Evolutionary conservation across 2,797 vertebrate species (phyloP), one percentile per base, ranked within the genome.

Genomic region (Periophthalmus magnuspinnatus): DNA sequence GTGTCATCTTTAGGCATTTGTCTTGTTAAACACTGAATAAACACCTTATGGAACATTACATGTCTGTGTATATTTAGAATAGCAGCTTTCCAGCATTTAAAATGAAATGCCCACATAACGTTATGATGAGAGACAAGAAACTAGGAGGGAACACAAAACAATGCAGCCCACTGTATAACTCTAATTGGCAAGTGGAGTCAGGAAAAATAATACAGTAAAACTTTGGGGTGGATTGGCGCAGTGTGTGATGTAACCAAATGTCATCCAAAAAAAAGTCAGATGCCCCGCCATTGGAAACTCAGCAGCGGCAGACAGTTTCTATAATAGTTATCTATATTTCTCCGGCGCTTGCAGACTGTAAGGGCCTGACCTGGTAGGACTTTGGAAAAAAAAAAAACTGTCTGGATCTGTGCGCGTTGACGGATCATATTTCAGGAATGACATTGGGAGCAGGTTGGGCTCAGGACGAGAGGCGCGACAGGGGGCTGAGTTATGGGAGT

Each of bases 301-400:
- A 70, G 71, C 83, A 71, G 71, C 83, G 70, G 69, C 82, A 72
- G 45, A 74, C 74, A 69, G 70, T 54, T 54, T 36, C 70, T 61
- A 84, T 87, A 86, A 85, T 87, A 84, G 80, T 76, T 77, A 75
- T 89, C 89, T 84, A 89, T 91, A 89, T 88, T 89, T 88, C 78
- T 84, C 58, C 6, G 61, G 65, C 71, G 73, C 72, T 61, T 6
- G 61, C 60, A 79, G 88, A 90, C 86, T 85, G 76, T 38, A n/a
- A 22, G 83, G 81, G 81, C 79, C 70, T 11, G 84, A 84, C 88
- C 85, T 67, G 69, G 78, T 86, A 82, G 76, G 60, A 81, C 86
- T 87, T 68, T 77, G 79, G 74, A 77, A 86, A 89, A 9, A 28
- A 45, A 63, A 8, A 24, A 28, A 63, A 24, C 16, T 91, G 85